Base-by-base conservation (phyloP, 2,797 vertebrate species). In the Philypnodon macrostomus region DNA sequence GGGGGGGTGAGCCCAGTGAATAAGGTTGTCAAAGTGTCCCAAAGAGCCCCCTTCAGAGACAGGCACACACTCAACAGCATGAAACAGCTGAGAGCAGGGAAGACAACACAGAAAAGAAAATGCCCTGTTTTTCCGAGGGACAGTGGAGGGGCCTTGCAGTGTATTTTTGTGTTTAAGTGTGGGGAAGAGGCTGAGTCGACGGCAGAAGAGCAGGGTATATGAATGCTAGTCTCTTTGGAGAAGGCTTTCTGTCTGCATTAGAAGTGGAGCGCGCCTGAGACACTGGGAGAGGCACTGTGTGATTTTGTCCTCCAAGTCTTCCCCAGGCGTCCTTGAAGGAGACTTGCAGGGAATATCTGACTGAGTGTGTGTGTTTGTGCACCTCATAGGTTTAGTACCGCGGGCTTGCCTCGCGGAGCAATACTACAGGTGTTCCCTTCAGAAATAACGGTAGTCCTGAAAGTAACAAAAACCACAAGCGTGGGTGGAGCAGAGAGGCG, bases 281-380 rank as follows among this genome's bases (percentile, higher is more conserved):
- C 70, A 70, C 73, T 72, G 73, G 67, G 64, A 83, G 60, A 80
- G 81, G 59, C 83, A 79, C 72, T 81, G 71, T 84, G 79, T 86
- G 81, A 85, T 80, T 83, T 81, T 81, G 83, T 83, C 82, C 85
- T 85, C 83, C 75, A 88, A 87, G 76, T 83, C 78, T 79, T 86
- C 78, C 81, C 76, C 73, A 79, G 71, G 70, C 69, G 75, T 84
- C 86, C 87, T 89, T 88, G 81, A 87, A 83, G 79, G 67, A 82
- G 73, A 84, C 84, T 86, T 79, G 78, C 58, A 57, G 77, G 67
- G 77, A 83, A 79, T 82, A 70, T 79, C 60, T 81, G 75, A 73
- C 68, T 76, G 11, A 38, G 14, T 57, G 41, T 47, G 42, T 44
- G 63, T 40, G 57, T 73, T 54, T 72, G 67, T 71, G 67, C 41